Conservation (phyloP, 1,140 invertebrate species). For the Cepaea nemoralis region DNA sequence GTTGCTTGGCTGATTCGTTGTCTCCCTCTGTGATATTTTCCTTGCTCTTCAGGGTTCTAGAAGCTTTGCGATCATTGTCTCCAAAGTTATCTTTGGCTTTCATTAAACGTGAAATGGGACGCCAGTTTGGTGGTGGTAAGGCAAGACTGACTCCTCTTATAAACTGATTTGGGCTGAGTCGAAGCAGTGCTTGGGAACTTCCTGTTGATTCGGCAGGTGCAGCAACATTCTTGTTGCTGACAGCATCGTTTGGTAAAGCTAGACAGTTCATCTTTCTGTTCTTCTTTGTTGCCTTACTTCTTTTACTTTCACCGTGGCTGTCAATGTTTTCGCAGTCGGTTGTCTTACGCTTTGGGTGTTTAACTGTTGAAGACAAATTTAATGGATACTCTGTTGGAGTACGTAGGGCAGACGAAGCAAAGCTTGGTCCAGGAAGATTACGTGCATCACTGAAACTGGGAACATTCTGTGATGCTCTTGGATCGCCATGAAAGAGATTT, state of each 20-base stretch:
- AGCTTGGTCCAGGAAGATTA: not conserved
- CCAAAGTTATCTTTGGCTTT: not conserved
- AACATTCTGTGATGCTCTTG: not conserved
- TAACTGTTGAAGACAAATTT: not conserved
- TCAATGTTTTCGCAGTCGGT: not conserved
- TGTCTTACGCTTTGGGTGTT: not conserved
- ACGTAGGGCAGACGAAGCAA: not conserved
- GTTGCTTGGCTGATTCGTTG: not conserved
- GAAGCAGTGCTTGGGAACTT: not conserved
- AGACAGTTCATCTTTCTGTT: no score
- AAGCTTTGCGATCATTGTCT: not conserved
- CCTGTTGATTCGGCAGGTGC: no score
- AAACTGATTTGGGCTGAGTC: not conserved
- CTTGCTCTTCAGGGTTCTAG: not conserved
- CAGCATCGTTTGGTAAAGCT: no score
- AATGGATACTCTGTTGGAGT: not conserved
- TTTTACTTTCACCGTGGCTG: not conserved
- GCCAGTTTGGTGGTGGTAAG: not conserved
- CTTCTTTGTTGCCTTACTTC: not conserved
- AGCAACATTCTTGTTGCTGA: no score
- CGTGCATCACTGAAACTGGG: not conserved
- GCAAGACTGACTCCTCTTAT: not conserved
- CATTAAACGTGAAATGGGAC: not conserved
- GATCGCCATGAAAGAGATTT: not conserved
- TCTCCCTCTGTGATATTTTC: not conserved